phyloP scores from a whole-genome alignment of 2,113 vertebrate genomes.

The Pseudorasbora parva region DNA sequence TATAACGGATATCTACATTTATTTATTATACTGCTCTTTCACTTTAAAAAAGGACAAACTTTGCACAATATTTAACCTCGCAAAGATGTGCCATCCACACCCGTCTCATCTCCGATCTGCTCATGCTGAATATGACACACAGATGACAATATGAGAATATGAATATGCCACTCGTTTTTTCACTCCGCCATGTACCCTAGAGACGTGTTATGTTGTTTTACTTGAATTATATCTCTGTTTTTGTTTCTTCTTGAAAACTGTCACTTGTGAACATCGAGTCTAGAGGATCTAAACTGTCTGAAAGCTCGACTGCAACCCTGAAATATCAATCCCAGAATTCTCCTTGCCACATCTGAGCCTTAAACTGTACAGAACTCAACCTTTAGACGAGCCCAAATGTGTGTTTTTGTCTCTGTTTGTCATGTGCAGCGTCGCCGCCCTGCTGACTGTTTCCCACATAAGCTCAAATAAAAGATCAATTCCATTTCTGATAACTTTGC shows the following conservation, averaged over 20 bases:
- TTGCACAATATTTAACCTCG: conserved; percentile 58
- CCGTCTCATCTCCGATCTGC: conserved; percentile 15
- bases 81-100: conserved; percentile 51
- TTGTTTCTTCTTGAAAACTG: conserved; percentile 16
- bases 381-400: conserved; percentile 30
- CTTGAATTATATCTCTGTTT: conserved; percentile 33
- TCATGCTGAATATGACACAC: conserved; percentile 30
- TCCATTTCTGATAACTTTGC: conserved; percentile 24
- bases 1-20: conserved; percentile 54
- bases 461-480: conserved; percentile 54
- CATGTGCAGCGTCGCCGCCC: conserved; percentile 46
- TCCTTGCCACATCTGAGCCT: conserved; percentile 54
- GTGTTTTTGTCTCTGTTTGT: conserved; percentile 35
- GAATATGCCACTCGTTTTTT: conserved; percentile 37
- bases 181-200: conserved; percentile 30
- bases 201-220: conserved; percentile 43
- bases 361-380: conserved; percentile 51
- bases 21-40: conserved; percentile 59
- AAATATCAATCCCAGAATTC: conserved; percentile 30
- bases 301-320: conserved; percentile 8
- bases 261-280: conserved; percentile 16
- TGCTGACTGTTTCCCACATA: conserved; percentile 55
- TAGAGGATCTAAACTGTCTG: conserved; percentile 27
- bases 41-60: conserved; percentile 40
- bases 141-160: conserved; percentile 25